Percentiles rank a stretch among this genome's conserved stretches.
Conservation (phyloP, 2,888 invertebrate genomes). For the Caenorhabditis sp. region DNA sequence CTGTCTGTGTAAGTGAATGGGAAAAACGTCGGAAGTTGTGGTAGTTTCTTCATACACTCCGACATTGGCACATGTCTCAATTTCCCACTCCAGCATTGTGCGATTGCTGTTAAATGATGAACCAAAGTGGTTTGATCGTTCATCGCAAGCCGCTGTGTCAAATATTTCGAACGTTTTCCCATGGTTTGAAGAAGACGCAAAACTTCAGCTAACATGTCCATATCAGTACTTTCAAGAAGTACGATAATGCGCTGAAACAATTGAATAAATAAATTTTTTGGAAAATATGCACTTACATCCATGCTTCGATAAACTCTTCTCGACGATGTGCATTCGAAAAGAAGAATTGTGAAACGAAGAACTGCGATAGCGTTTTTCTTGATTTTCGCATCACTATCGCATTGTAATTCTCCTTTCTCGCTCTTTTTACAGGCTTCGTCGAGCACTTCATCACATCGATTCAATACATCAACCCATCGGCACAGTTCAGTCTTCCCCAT, state of each 20-base stretch:
- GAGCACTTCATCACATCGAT: conserved; percentile 61
- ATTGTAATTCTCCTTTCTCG: conserved; percentile 19
- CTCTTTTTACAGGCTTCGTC: conserved; percentile 42
- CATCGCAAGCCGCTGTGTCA: conserved; percentile 42
- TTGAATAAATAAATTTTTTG: neutral
- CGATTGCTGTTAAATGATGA: conserved; percentile 58
- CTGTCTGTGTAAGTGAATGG: conserved; percentile 47
- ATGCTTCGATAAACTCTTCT: conserved; percentile 61
- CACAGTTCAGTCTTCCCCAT: conserved; percentile 59
- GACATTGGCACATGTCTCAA: conserved; percentile 56
- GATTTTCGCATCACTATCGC: conserved; percentile 12
- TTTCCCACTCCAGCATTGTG: conserved; percentile 61
- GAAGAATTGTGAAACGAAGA: conserved; percentile 60
- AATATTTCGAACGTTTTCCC: conserved; percentile 64
- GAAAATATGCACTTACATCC: conserved; percentile 39
- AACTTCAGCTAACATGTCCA: conserved; percentile 57
- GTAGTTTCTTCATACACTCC: conserved; percentile 43
- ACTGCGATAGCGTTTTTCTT: conserved; percentile 33
- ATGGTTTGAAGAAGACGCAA: conserved; percentile 61
- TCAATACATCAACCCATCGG: conserved; percentile 62
- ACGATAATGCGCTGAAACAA: conserved; percentile 53
- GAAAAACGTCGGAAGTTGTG: conserved; percentile 40
- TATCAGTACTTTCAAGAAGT: conserved; percentile 58
- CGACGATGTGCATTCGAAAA: conserved; percentile 68
- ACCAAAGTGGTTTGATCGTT: conserved; percentile 50